A percentile compares a stretch with the other conserved stretches of the same genome.
phyloP scores from a whole-genome alignment of 2,797 vertebrate genomes.

The Macropus fuliginosus region DNA sequence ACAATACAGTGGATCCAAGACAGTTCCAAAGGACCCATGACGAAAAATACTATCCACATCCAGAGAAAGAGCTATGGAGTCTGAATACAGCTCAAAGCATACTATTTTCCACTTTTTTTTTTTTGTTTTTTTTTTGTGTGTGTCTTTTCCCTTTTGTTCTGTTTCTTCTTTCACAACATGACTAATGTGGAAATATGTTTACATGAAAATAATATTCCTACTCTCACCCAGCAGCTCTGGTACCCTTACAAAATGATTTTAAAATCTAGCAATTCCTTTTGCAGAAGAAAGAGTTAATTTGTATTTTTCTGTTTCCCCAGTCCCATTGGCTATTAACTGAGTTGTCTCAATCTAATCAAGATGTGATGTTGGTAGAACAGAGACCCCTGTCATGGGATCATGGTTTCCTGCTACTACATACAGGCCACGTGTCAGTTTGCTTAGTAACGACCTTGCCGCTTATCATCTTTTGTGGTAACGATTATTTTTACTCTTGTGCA shows the following conservation, averaged over 20 bases:
- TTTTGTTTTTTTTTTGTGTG: no score
- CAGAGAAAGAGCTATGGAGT: no score
- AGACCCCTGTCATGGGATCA: conserved; percentile 55
- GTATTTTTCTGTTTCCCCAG: conserved; percentile 45
- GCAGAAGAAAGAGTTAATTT: conserved; percentile 1
- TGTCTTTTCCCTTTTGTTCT: no score
- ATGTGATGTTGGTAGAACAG: conserved; percentile 49
- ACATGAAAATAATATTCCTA: background rate
- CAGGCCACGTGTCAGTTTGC: conserved; percentile 62
- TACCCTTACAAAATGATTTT: background rate
- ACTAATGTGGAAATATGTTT: no score
- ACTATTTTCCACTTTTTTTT: no score
- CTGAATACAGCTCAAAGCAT: no score
- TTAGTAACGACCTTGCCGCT: conserved; percentile 62
- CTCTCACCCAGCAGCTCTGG: background rate
- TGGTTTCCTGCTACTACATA: conserved; percentile 56
- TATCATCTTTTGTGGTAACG: conserved; percentile 60
- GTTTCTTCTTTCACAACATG: no score
- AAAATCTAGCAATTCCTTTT: background rate
- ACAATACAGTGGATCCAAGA: no score
- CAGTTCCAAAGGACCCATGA: no score
- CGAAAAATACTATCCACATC: no score
- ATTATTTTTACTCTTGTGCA: conserved; percentile 73
- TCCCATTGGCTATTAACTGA: conserved; percentile 70
- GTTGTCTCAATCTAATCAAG: conserved; percentile 71